Evolutionary conservation across 1,140 invertebrate genomes (phyloP), one percentile per base, ranked within the genome.

Genomic region (Drosophila albomicans): DNA sequence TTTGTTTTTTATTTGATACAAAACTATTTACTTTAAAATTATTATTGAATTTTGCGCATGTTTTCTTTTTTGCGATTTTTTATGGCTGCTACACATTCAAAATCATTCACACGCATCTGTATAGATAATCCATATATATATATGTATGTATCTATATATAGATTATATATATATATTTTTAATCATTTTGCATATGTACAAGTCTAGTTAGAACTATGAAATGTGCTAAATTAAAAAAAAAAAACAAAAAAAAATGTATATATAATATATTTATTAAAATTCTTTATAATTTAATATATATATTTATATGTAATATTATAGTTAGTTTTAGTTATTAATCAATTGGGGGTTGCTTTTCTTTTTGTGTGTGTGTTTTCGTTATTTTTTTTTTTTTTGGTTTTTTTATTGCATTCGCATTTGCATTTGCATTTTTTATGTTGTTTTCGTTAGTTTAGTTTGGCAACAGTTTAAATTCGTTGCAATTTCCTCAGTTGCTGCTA

Each of bases 401-500:
- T 56, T 57, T 66, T 45, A 41, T 57, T 63, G 32, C 7, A 10
- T 43, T 25, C 20, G 20, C 20, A 25, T 25, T 25, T 25, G 20
- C 20, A 25, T 25, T 25, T 25, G 20, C 20, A 25, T 25, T 25
- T 75, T 75, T 65, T 56, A 71, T 35, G 58, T 64, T 28, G 13
- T 38, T 59, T 54, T 76, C 56, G 65, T 82, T 88, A 82, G 84
- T 82, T 88, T 88, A 88, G 84, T 88, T 88, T 88, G 84, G 84
- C 84, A 88, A 88, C 84, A 88, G 71, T 81, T 88, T 88, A 88
- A 88, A 88, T 88, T 88, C 84, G 84, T 88, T 88, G 84, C 84
- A 88, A 81, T 88, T 81, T 88, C 85, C 79, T 86, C 84, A 88
- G 79, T 87, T 87, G 82, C 74, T 88, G 84, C 84, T 88, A 87